Conservation (phyloP, 2,888 invertebrate genomes). For the Eupithecia pulchellata region DNA sequence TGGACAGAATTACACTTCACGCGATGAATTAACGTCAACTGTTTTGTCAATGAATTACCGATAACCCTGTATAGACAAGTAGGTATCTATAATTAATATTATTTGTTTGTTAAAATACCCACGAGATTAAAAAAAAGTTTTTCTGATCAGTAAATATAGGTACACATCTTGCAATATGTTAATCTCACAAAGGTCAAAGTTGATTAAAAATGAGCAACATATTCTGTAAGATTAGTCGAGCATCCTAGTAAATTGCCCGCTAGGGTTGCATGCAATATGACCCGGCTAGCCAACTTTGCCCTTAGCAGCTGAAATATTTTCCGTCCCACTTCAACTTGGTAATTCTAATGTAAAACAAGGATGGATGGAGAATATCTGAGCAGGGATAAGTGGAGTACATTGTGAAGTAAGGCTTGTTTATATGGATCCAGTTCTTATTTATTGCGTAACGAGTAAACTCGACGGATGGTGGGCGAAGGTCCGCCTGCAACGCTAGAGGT, state of each 20-base stretch:
- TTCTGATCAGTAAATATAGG: too few relatives aligned
- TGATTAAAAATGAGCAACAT: neutral
- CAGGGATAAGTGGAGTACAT: conserved; percentile 11
- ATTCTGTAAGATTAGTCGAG: neutral
- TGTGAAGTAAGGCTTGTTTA: neutral
- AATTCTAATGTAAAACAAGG: conserved; percentile 25
- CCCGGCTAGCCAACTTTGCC: conserved; percentile 27
- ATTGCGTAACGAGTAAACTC: neutral
- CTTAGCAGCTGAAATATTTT: conserved; percentile 26
- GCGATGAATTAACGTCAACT: too few relatives aligned
- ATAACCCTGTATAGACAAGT: too few relatives aligned
- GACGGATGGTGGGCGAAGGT: too few relatives aligned
- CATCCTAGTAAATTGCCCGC: conserved; percentile 35
- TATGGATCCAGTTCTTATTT: neutral
- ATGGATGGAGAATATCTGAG: conserved; percentile 23
- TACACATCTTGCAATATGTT: neutral
- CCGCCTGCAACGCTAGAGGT: too few relatives aligned
- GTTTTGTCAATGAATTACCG: too few relatives aligned
- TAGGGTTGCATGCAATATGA: conserved; percentile 38
- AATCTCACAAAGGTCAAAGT: neutral
- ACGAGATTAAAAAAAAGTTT: too few relatives aligned
- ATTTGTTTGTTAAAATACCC: too few relatives aligned
- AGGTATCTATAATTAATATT: too few relatives aligned
- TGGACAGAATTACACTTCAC: too few relatives aligned
- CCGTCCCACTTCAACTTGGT: conserved; percentile 13